Evolutionary conservation across 2,797 vertebrate species (phyloP), one percentile per base, ranked within the genome.

Genomic region (Sebastes reedi): DNA sequence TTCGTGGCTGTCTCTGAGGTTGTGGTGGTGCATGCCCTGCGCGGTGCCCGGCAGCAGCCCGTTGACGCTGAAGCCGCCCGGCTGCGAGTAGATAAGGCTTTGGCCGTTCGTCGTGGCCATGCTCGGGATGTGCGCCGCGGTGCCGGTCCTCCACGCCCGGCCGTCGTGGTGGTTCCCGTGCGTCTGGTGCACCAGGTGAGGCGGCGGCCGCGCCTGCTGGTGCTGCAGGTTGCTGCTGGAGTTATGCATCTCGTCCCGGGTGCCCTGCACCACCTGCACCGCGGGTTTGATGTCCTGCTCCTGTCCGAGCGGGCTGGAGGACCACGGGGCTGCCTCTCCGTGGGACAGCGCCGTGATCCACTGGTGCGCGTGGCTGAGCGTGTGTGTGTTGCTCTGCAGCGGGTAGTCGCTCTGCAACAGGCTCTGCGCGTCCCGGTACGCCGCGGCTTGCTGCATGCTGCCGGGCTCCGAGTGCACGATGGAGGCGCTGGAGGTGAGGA

Each of bases 361-460:
- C 97, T 99, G 98, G 95, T 99, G 98, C 89, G 97, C 97, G 96
- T 99, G 97, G 97, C 97, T 98, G 90, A 98, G 97, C 93, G 97
- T 97, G 95, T 99, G 97, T 94, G 96, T 97, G 95, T 97, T 98
- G 95, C 96, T 97, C 96, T 98, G 97, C 95, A 98, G 96, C 93
- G 96, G 94, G 94, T 98, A 99, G 94, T 99, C 98, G 92, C 96
- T 95, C 94, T 98, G 98, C 96, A 98, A 97, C 97, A 98, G 97
- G 93, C 96, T 96, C 94, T 98, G 97, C 92, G 97, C 97, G 94
- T 99, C 97, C 94, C 97, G 95, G 96, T 98, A 98, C 88, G 96
- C 96, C 89, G 97, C 93, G 88, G 96, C 96, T 95, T 97, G 97
- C 97, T 98, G 97, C 97, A 98, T 97, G 96, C 95, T 95, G 91